Percentiles rank a stretch among this genome's conserved stretches.
phyloP scores from a whole-genome alignment of 2,797 vertebrate species.

The Danio jaintianensis region DNA sequence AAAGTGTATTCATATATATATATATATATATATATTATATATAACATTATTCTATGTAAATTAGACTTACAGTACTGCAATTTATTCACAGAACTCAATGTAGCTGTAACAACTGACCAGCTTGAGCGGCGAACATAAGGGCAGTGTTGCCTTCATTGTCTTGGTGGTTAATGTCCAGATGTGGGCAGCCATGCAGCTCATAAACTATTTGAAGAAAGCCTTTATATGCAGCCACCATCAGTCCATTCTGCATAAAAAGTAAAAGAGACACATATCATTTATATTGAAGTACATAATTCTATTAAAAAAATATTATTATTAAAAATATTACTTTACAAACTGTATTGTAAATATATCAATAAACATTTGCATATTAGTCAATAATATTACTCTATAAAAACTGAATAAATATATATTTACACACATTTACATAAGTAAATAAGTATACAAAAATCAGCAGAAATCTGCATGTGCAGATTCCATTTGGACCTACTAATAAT shows the following conservation, averaged over 20 bases:
- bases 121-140: slow-evolving; percentile 90
- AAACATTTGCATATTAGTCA: too few relatives aligned
- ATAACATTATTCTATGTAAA: neutral
- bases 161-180: slow-evolving; percentile 87
- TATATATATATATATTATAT: too few relatives aligned
- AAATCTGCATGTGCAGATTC: too few relatives aligned
- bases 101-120: slow-evolving; percentile 72
- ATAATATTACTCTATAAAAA: too few relatives aligned
- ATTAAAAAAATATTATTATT: too few relatives aligned
- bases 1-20: too few relatives aligned
- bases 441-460: too few relatives aligned
- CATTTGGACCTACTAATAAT: too few relatives aligned
- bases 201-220: slow-evolving; percentile 83
- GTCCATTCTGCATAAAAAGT: slow-evolving; percentile 78
- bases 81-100: neutral
- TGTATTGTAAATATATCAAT: too few relatives aligned
- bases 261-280: neutral
- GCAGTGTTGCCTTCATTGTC: slow-evolving; percentile 92
- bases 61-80: neutral
- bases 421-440: too few relatives aligned
- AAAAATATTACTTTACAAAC: too few relatives aligned
- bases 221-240: slow-evolving; percentile 87
- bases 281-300: neutral
- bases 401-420: too few relatives aligned
- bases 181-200: slow-evolving; percentile 81